These are phyloP conservation scores for Phenganax subtilis DNA, from an alignment of 92 coral and sea anemone species.

Conservation along the genomic window DNA sequence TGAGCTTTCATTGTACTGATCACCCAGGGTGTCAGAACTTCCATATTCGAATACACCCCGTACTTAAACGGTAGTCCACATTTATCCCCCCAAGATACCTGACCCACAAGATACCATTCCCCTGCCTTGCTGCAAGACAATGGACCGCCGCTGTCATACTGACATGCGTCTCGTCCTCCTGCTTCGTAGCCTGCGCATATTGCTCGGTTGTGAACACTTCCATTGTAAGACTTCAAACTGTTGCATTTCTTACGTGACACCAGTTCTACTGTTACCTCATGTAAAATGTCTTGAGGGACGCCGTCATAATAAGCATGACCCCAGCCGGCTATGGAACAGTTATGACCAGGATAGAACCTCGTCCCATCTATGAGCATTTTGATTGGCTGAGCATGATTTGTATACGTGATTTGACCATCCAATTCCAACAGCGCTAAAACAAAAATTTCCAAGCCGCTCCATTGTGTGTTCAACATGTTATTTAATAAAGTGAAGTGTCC, in stretches of 20 bases:
- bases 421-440: conserved; percentile 64
- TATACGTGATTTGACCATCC: conserved; percentile 45
- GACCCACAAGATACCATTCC: conserved; percentile 74
- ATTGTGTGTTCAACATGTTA: too few species aligned
- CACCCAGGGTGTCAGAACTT: conserved; percentile 75
- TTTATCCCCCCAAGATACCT: conserved; percentile 90
- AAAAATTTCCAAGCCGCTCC: background rate
- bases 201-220: conserved; percentile 77
- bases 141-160: conserved; percentile 96
- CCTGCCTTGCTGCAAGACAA: conserved; percentile 58
- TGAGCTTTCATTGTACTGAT: conserved; percentile 29
- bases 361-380: conserved; percentile 58
- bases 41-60: conserved; percentile 93
- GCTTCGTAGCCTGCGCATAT: conserved; percentile 85
- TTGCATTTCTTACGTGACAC: conserved; percentile 74
- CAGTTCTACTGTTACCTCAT: conserved; percentile 72
- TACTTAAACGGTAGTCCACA: conserved; percentile 87
- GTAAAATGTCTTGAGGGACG: conserved; percentile 59
- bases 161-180: conserved; percentile 91
- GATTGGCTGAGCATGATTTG: conserved; percentile 57
- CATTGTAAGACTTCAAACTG: conserved; percentile 63
- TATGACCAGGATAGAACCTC: conserved; percentile 61
- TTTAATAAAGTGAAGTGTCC: too few species aligned
- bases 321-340: conserved; percentile 75
- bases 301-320: conserved; percentile 68